Percentiles rank a stretch among this genome's conserved stretches.
Conservation (phyloP, 2,797 vertebrate genomes). For the Sardinella longiceps region DNA sequence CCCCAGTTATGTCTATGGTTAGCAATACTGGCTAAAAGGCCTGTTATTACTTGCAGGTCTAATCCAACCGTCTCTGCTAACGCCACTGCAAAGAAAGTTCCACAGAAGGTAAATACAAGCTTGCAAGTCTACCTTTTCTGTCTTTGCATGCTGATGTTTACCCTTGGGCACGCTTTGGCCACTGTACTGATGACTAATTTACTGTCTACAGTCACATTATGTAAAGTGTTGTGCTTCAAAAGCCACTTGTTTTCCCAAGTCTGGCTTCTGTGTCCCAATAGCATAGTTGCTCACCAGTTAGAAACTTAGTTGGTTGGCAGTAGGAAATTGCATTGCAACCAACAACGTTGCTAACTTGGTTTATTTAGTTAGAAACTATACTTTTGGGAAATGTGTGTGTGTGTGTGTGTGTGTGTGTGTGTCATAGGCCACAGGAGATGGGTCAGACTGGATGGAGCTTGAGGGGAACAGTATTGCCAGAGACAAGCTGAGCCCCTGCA, state of each 20-base stretch:
- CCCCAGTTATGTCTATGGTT: too few species aligned
- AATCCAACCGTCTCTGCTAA: background rate
- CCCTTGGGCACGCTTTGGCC: too few species aligned
- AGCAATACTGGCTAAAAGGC: background rate
- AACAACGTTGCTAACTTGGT: too few species aligned
- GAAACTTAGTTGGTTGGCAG: too few species aligned
- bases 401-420: too few species aligned
- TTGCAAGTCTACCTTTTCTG: background rate
- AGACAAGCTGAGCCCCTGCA: constrained; percentile 59
- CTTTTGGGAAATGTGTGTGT: too few species aligned
- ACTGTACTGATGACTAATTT: too few species aligned
- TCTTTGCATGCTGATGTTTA: background rate
- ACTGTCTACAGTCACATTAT: too few species aligned
- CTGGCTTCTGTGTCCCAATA: too few species aligned
- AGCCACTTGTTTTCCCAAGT: background rate
- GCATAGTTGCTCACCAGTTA: too few species aligned
- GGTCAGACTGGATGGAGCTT: constrained; percentile 42
- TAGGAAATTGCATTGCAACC: too few species aligned
- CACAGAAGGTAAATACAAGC: background rate
- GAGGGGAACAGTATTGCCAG: constrained; percentile 61
- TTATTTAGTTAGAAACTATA: too few species aligned
- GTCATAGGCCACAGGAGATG: background rate
- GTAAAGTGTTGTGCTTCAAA: background rate
- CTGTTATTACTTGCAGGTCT: background rate
- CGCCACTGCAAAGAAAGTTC: background rate